Percentiles rank a stretch among this genome's conserved stretches.
phyloP scores from a whole-genome alignment of 2,888 invertebrate genomes.

The Bellardia bayeri region DNA sequence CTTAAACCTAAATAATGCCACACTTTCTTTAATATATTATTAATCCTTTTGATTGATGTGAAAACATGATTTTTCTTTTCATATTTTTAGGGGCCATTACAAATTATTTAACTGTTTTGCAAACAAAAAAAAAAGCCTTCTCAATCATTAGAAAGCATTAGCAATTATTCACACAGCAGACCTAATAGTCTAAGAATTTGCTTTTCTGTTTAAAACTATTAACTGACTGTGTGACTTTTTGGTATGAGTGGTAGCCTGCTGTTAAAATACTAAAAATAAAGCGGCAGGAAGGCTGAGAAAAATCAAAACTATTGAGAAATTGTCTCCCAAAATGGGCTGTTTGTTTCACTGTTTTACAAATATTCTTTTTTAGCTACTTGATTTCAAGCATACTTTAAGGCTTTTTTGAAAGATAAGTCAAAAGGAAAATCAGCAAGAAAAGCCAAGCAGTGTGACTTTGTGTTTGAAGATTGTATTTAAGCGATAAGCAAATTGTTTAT shows the following conservation, averaged over 20 bases:
- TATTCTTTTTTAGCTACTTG: not conserved
- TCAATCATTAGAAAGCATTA: not conserved
- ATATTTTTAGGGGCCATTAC: not conserved
- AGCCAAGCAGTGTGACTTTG: not conserved
- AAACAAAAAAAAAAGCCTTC: not conserved
- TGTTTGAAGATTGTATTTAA: slow-evolving; percentile 4
- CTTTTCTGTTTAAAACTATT: slow-evolving; percentile 8
- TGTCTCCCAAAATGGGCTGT: slow-evolving; percentile 23
- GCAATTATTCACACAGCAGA: not conserved
- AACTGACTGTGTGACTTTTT: not conserved
- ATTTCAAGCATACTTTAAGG: not conserved
- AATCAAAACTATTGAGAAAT: not conserved
- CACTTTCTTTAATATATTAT: not conserved
- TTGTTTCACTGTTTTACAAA: not conserved
- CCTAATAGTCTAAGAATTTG: not conserved
- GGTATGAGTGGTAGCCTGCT: not conserved
- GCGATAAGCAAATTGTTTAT: slow-evolving; percentile 52
- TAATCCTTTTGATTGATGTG: slow-evolving; percentile 19
- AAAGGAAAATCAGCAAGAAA: not conserved
- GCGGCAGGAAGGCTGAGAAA: slow-evolving; percentile 4
- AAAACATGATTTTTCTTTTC: not conserved
- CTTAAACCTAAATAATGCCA: not conserved
- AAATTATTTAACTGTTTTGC: slow-evolving; percentile 13
- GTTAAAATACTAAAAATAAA: slow-evolving; percentile 23
- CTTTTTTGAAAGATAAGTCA: not conserved